phyloP scores from a whole-genome alignment of 2,888 invertebrate species.

The Sipunculus nudus region DNA sequence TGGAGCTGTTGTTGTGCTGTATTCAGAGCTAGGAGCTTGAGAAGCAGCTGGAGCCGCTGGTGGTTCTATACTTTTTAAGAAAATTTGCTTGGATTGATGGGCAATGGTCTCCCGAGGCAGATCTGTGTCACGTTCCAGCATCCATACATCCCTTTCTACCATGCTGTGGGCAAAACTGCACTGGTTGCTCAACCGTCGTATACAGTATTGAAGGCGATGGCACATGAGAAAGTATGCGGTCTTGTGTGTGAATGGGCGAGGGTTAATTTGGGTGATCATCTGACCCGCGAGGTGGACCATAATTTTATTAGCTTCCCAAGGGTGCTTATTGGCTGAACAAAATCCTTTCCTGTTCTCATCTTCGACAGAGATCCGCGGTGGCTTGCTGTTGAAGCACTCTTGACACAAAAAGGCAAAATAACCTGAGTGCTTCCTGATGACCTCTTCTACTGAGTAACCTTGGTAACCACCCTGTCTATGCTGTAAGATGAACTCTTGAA shows the following conservation, averaged over 20 bases:
- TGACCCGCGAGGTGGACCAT: constrained; percentile 48
- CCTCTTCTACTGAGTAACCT: constrained; percentile 44
- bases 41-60: neutral
- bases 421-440: constrained; percentile 50
- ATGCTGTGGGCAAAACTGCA: constrained; percentile 57
- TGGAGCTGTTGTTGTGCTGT: too few species aligned
- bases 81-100: neutral
- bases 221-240: constrained; percentile 59
- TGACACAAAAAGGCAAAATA: constrained; percentile 55
- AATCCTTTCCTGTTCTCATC: constrained; percentile 26
- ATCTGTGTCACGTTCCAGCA: constrained; percentile 54
- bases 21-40: too few species aligned
- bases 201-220: constrained; percentile 51
- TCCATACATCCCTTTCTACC: constrained; percentile 61
- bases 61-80: neutral
- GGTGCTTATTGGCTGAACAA: constrained; percentile 43
- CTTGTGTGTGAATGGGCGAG: constrained; percentile 50
- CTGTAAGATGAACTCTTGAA: constrained; percentile 56
- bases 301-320: constrained; percentile 47
- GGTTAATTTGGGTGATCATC: constrained; percentile 45
- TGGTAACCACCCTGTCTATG: too few species aligned
- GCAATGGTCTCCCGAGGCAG: constrained; percentile 49
- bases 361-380: constrained; percentile 41
- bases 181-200: constrained; percentile 33
- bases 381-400: constrained; percentile 49